A percentile compares a stretch with the other conserved stretches of the same genome.
phyloP scores from a whole-genome alignment of 2,797 vertebrate species.

The Eremophila alpestris region DNA sequence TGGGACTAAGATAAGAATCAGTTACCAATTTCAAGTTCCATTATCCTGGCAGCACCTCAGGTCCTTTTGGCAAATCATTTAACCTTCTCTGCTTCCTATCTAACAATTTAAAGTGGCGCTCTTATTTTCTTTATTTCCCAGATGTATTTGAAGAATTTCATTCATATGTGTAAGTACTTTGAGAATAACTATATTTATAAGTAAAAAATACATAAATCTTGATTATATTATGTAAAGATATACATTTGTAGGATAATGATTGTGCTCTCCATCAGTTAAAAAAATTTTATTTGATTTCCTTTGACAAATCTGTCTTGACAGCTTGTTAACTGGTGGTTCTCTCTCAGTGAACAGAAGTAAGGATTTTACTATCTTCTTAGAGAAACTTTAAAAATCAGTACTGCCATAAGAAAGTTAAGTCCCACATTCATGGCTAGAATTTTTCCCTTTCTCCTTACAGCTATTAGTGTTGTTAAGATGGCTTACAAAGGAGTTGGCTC shows the following conservation, averaged over 20 bases:
- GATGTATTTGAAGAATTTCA: not conserved
- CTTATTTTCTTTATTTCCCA: not conserved
- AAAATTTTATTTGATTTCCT: not conserved
- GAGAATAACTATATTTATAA: not conserved
- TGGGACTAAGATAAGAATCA: not conserved
- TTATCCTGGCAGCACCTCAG: not conserved
- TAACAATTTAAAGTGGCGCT: not conserved
- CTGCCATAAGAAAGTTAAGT: not conserved
- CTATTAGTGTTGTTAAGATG: not conserved
- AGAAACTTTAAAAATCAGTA: not conserved
- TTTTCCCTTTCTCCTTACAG: not conserved
- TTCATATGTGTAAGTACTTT: not conserved
- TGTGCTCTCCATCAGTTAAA: not conserved
- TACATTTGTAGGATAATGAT: not conserved
- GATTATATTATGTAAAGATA: not conserved
- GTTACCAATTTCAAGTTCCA: not conserved
- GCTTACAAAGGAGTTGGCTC: not conserved
- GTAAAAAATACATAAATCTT: not conserved
- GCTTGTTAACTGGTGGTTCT: not conserved
- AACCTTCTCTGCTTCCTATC: not conserved
- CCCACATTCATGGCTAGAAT: not conserved
- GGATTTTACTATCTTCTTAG: not conserved
- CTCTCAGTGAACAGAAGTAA: not conserved
- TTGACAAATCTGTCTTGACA: not conserved
- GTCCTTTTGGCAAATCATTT: slow-evolving; percentile 12